A percentile compares a stretch with the other conserved stretches of the same genome.
Evolutionary conservation across 2,888 invertebrate species (phyloP).

Genomic region (Panopea generosa): DNA sequence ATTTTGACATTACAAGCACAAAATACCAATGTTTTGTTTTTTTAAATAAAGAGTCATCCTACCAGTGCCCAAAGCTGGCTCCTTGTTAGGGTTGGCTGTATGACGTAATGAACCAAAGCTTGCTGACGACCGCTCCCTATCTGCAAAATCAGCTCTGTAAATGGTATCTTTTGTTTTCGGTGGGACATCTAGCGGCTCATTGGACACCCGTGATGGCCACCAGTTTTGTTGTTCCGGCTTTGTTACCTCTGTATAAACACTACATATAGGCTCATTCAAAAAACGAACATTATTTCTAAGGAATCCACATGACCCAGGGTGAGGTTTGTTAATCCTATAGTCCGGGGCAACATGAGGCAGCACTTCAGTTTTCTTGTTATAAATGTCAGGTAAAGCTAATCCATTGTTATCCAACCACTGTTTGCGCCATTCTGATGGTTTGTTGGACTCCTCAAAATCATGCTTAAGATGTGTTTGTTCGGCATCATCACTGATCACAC

Average conservation of each 20-base stretch:
- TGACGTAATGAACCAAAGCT: constrained; percentile 69
- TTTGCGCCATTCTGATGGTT: constrained; percentile 65
- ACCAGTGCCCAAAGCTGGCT: constrained; percentile 79
- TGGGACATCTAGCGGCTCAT: constrained; percentile 71
- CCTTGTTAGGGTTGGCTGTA: constrained; percentile 75
- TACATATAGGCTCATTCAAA: constrained; percentile 82
- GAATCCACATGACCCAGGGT: constrained; percentile 79
- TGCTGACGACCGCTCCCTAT: constrained; percentile 48
- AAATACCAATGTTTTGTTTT: too few relatives aligned
- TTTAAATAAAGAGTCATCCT: neutral
- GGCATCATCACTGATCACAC: constrained; percentile 81
- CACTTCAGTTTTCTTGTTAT: constrained; percentile 68
- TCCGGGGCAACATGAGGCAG: constrained; percentile 54
- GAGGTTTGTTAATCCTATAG: constrained; percentile 74
- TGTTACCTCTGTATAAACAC: constrained; percentile 76
- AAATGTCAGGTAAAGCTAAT: constrained; percentile 69
- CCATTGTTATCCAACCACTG: constrained; percentile 60
- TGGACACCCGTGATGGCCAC: constrained; percentile 78
- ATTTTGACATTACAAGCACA: too few relatives aligned
- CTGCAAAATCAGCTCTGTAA: constrained; percentile 75
- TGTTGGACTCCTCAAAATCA: constrained; percentile 58
- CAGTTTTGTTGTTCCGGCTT: constrained; percentile 73
- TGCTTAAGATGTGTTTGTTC: constrained; percentile 71
- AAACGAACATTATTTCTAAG: constrained; percentile 80
- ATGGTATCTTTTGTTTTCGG: constrained; percentile 77